Evolutionary conservation across 2,888 invertebrate genomes (phyloP), one percentile per base, ranked within the genome.

Genomic region (Neuroscelio doddi): DNA sequence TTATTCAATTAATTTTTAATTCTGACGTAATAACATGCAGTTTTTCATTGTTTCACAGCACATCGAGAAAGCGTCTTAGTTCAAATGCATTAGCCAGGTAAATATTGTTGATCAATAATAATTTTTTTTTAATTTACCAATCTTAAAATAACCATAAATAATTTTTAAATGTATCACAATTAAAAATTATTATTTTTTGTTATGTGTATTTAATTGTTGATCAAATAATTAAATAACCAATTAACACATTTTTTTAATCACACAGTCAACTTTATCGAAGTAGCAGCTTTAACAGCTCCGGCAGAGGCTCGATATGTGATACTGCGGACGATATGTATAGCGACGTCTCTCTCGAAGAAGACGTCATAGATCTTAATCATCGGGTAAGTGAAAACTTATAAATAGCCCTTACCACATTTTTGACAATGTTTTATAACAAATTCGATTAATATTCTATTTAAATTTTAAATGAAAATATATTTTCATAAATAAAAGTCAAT

Each of bases 291-390:
- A 95, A 95, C 88, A 95, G 95, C 77, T 94, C 94, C 62, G 95
- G 95, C 72, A 91, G 95, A 85, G 95, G 95, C 83, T 95, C 95
- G 74, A 94, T 92, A 81, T 95, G 95, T 86, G 95, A 95, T 86
- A 93, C 93, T 80, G 93, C 93, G 56, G 96, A 96, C 89, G 96
- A 96, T 86, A 94, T 96, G 91, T 95, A 94, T 88, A 95, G 95
- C 72, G 96, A 97, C 87, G 94, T 94, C 55, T 94, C 95, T 73
- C 87, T 96, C 73, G 93, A 94, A 84, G 96, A 97, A 84, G 96
- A 96, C 86, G 93, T 97, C 58, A 92, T 95, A 86, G 96, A 96
- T 86, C 91, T 97, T 80, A 96, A 93, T 86, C 94, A 96, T 85
- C 94, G 95, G 91, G 97, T 96, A 76, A 81, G 81, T 75, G n/a